A percentile compares a stretch with the other conserved stretches of the same genome.
Conservation (phyloP, 2,797 vertebrate genomes). For the Synanceia verrucosa region DNA sequence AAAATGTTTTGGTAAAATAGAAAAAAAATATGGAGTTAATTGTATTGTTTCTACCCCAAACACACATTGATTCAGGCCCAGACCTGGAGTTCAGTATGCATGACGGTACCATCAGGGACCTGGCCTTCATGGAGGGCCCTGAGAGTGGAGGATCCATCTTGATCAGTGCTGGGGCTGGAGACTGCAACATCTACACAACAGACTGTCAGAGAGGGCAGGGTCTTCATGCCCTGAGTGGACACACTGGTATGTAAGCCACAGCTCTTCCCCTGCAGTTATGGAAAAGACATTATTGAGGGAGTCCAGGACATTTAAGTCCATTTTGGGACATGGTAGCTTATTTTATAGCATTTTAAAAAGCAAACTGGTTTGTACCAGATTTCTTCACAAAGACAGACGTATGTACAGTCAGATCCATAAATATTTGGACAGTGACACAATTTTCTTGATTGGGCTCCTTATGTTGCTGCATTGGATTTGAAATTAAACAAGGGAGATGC, state of each 20-base stretch:
- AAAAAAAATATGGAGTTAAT: not conserved
- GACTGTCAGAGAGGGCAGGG: conserved; percentile 97
- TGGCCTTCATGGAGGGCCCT: conserved; percentile 98
- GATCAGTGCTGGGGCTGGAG: conserved; percentile 97
- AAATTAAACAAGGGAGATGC: too few species aligned
- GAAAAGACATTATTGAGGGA: not conserved
- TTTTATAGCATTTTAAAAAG: too few species aligned
- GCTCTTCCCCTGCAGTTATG: not conserved
- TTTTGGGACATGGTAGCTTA: not conserved
- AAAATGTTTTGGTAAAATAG: not conserved
- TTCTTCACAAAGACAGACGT: too few species aligned
- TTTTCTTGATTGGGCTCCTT: too few species aligned
- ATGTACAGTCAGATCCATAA: too few species aligned
- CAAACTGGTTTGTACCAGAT: too few species aligned
- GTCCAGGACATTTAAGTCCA: not conserved
- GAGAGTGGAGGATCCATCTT: conserved; percentile 95
- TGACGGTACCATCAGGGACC: conserved; percentile 95
- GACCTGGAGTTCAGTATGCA: conserved; percentile 99
- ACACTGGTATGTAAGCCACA: conserved; percentile 90
- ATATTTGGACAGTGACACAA: too few species aligned
- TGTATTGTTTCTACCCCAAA: not conserved
- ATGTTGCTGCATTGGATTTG: too few species aligned
- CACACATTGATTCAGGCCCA: conserved; percentile 83
- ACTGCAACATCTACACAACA: conserved; percentile 99
- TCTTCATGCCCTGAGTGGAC: conserved; percentile 96